phyloP scores from a whole-genome alignment of 2,797 vertebrate genomes.

The Spondyliosoma cantharus region DNA sequence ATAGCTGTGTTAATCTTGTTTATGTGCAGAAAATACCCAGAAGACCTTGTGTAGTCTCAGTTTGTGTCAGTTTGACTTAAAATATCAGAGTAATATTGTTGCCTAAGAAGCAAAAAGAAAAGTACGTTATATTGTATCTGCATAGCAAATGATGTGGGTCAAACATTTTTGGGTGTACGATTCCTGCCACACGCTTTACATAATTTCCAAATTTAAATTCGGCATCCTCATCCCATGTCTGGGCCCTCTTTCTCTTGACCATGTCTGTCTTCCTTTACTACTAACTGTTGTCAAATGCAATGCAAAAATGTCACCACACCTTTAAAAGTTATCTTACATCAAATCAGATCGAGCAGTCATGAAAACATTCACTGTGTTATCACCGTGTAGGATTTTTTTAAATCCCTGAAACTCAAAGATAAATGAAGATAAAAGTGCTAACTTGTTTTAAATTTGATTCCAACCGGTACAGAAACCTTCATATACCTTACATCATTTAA shows the following conservation, averaged over 20 bases:
- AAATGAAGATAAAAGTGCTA: conserved; percentile 13
- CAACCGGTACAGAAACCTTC: conserved; percentile 33
- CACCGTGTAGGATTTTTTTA: neutral
- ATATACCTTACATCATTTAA: conserved; percentile 19
- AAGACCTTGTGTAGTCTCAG: too few species aligned
- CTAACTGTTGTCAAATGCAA: neutral
- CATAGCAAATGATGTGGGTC: too few species aligned
- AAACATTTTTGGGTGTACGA: too few species aligned
- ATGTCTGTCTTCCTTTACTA: neutral
- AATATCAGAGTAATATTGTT: too few species aligned
- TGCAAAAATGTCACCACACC: neutral
- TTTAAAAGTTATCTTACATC: neutral
- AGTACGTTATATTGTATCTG: too few species aligned
- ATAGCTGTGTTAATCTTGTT: too few species aligned
- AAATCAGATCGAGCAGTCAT: neutral
- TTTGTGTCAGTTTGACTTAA: too few species aligned
- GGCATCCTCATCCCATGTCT: neutral
- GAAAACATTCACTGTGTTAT: neutral
- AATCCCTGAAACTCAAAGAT: neutral
- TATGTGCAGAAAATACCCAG: too few species aligned
- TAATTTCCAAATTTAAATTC: neutral
- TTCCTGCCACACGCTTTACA: too few species aligned
- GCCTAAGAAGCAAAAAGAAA: too few species aligned
- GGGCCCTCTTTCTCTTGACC: neutral
- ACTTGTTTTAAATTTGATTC: conserved; percentile 9